phyloP scores from a whole-genome alignment of 2,113 vertebrate species.

The Ahaetulla prasina region DNA sequence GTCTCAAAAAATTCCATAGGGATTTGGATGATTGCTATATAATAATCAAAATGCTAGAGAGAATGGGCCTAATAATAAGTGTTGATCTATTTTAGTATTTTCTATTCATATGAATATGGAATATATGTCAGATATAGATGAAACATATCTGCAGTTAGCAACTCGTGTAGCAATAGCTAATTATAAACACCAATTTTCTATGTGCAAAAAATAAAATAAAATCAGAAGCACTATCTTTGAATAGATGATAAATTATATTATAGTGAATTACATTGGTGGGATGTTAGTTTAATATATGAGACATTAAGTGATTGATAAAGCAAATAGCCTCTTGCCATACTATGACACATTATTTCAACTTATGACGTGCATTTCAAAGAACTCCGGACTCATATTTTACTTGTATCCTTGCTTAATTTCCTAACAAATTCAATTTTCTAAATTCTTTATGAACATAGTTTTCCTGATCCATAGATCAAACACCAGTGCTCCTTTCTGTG shows the following conservation, averaged over 20 bases:
- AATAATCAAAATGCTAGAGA: background rate
- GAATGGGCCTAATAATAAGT: background rate
- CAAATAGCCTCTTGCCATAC: constrained; percentile 34
- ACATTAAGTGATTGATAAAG: constrained; percentile 55
- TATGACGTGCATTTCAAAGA: constrained; percentile 55
- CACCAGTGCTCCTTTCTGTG: constrained; percentile 64
- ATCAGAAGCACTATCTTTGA: background rate
- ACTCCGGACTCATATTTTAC: constrained; percentile 57
- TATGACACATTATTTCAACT: constrained; percentile 55
- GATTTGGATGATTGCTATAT: background rate
- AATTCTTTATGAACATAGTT: constrained; percentile 63
- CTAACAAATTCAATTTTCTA: constrained; percentile 58
- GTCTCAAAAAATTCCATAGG: background rate
- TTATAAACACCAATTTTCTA: background rate
- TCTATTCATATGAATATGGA: background rate
- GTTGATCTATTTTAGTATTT: constrained; percentile 8
- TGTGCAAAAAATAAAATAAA: background rate
- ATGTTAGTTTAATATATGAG: constrained; percentile 40
- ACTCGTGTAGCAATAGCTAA: background rate
- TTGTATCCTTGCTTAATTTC: constrained; percentile 56
- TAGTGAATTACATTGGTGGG: constrained; percentile 33
- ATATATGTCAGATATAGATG: background rate
- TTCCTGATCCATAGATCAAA: constrained; percentile 57
- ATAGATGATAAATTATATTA: constrained; percentile 25
- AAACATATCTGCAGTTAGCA: background rate